Percentiles rank a stretch among this genome's conserved stretches.
phyloP scores from a whole-genome alignment of 2,113 vertebrate genomes.

The Corythornis cristatus region DNA sequence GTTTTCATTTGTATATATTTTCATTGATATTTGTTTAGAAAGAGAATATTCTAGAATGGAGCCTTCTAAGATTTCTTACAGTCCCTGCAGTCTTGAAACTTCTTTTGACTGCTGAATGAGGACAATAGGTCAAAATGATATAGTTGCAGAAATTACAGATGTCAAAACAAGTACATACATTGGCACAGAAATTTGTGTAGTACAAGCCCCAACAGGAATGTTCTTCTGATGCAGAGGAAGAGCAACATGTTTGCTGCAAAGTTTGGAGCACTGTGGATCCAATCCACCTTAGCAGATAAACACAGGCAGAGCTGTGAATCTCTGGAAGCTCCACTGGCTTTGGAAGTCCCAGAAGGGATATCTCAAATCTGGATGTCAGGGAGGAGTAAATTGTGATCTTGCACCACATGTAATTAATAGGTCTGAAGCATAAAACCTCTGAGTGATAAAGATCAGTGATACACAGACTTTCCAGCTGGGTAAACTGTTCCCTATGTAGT shows the following conservation, averaged over 20 bases:
- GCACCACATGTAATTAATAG: not conserved
- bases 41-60: not conserved
- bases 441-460: not conserved
- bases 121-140: not conserved
- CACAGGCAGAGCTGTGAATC: not conserved
- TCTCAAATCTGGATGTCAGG: not conserved
- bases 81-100: not conserved
- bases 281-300: not conserved
- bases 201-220: constrained; percentile 34
- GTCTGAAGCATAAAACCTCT: not conserved
- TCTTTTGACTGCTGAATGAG: not conserved
- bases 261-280: not conserved
- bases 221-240: not conserved
- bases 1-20: not conserved
- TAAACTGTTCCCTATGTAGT: not conserved
- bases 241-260: not conserved
- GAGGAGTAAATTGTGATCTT: not conserved
- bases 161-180: not conserved
- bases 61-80: not conserved
- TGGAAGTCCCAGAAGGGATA: not conserved
- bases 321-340: not conserved
- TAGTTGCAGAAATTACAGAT: not conserved
- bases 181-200: not conserved
- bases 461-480: not conserved
- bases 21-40: not conserved